These are phyloP conservation scores for Saccostrea echinata DNA, from an alignment of 1,140 invertebrate species.

Conservation along the genomic window DNA sequence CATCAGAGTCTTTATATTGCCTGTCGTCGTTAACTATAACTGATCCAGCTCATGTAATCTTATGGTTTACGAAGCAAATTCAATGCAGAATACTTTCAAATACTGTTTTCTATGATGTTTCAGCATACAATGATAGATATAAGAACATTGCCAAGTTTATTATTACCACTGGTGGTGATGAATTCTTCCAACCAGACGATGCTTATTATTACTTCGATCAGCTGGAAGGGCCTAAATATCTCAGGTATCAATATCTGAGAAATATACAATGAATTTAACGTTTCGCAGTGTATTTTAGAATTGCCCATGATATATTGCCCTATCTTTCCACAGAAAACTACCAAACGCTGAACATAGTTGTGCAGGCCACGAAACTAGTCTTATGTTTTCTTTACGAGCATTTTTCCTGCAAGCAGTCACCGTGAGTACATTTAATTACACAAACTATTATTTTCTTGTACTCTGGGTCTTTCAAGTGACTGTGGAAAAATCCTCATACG, in stretches of 20 bases:
- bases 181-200: conserved; percentile 77
- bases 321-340: conserved; percentile 62
- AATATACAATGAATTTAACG: not conserved
- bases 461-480: no score
- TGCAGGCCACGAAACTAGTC: conserved; percentile 70
- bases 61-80: not conserved
- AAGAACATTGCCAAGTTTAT: conserved; percentile 71
- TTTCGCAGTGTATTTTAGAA: not conserved
- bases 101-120: not conserved
- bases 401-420: conserved; percentile 68
- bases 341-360: conserved; percentile 75
- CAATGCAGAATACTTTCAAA: not conserved
- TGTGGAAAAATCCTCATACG: no score
- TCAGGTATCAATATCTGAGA: conserved; percentile 52
- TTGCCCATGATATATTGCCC: not conserved
- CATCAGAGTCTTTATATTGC: not conserved
- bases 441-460: no score
- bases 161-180: conserved; percentile 73
- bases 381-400: conserved; percentile 68
- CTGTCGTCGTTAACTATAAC: not conserved
- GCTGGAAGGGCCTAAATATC: conserved; percentile 68
- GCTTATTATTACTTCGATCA: conserved; percentile 73
- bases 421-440: conserved; percentile 52
- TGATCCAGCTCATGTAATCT: not conserved
- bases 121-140: conserved; percentile 74